These are phyloP conservation scores for Triplophysa dalaica DNA, from an alignment of 2,113 vertebrate species.

Conservation along the genomic window DNA sequence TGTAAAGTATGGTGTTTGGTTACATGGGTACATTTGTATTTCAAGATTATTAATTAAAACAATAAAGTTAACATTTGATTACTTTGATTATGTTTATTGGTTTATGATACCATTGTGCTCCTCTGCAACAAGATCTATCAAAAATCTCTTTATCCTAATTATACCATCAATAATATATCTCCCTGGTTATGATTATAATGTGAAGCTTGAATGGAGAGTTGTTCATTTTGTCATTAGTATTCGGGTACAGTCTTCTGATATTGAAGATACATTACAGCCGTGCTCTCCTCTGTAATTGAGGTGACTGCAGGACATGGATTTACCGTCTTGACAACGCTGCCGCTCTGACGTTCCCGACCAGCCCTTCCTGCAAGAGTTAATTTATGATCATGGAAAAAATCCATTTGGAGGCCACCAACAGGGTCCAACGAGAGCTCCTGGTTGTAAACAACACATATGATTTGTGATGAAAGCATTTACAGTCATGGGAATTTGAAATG, in stretches of 20 bases:
- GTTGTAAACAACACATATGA: constrained; percentile 34
- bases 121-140: not conserved
- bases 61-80: constrained; percentile 35
- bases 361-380: constrained; percentile 26
- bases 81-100: not conserved
- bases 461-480: constrained; percentile 32
- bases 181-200: not conserved
- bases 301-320: constrained; percentile 32
- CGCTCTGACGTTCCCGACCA: not conserved
- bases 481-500: not conserved
- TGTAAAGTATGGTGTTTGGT: constrained; percentile 18
- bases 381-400: constrained; percentile 53
- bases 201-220: not conserved
- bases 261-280: not conserved
- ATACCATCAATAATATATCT: not conserved
- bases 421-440: constrained; percentile 15
- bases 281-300: constrained; percentile 35
- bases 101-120: not conserved
- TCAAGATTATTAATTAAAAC: constrained; percentile 10
- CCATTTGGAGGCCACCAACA: constrained; percentile 42
- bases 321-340: constrained; percentile 36
- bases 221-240: constrained; percentile 27
- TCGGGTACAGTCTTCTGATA: not conserved
- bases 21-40: constrained; percentile 31
- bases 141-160: constrained; percentile 3